A percentile compares a stretch with the other conserved stretches of the same genome.
Evolutionary conservation across 1,140 invertebrate species (phyloP).

Genomic region (Hyposmocoma kahamanoa): DNA sequence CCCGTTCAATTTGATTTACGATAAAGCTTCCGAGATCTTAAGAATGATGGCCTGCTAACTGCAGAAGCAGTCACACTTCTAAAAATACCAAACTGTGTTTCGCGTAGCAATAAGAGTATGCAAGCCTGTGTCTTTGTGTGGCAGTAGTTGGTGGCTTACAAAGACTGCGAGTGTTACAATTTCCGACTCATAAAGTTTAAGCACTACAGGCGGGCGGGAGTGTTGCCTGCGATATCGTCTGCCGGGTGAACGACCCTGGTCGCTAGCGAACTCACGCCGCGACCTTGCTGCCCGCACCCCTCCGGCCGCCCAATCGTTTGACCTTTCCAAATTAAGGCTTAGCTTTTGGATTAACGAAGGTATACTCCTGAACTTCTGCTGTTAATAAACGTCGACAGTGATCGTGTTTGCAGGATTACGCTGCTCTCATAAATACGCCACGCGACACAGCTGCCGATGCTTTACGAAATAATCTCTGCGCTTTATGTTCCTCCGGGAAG

Average conservation of each 20-base stretch:
- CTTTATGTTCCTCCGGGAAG: not conserved
- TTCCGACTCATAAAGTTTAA: constrained; percentile 19
- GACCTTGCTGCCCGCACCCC: too few species aligned
- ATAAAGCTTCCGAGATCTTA: too few species aligned
- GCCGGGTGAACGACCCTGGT: not conserved
- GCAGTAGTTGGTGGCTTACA: too few species aligned
- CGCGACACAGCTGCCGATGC: not conserved
- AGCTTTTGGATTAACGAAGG: not conserved
- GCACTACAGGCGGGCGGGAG: not conserved
- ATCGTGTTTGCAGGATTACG: not conserved
- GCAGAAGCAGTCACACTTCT: too few species aligned
- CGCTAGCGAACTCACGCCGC: not conserved
- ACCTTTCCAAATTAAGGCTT: not conserved
- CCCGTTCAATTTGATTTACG: too few species aligned
- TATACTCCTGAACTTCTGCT: not conserved
- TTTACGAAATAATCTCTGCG: not conserved
- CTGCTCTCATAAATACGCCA: not conserved
- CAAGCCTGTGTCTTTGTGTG: too few species aligned
- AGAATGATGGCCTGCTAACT: too few species aligned
- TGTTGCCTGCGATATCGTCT: not conserved
- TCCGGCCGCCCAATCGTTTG: not conserved
- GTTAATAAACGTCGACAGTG: not conserved
- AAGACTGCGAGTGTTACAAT: constrained; percentile 5
- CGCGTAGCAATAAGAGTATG: too few species aligned
- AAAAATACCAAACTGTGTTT: too few species aligned